These are phyloP conservation scores for Coenonympha glycerion DNA, from an alignment of 2,888 invertebrate species.

Conservation along the genomic window DNA sequence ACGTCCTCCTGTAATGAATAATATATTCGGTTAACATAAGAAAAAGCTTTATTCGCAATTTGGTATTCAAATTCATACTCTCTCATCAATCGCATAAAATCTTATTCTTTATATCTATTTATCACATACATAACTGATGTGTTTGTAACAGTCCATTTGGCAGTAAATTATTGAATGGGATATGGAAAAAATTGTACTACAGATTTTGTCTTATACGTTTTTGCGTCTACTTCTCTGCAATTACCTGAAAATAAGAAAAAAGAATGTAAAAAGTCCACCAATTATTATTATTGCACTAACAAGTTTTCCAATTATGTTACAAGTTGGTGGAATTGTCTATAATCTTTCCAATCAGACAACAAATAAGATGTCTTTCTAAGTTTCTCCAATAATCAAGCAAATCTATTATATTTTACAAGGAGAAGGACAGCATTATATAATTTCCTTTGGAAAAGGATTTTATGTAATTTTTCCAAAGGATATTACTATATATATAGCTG, in stretches of 20 bases:
- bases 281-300: no score
- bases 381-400: no score
- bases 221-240: constrained; percentile 31
- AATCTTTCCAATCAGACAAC: no score
- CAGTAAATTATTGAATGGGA: constrained; percentile 50
- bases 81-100: constrained; percentile 8
- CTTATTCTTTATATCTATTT: constrained; percentile 19
- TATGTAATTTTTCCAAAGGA: no score
- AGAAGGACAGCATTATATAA: no score
- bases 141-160: constrained; percentile 35
- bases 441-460: no score
- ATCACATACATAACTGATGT: constrained; percentile 35
- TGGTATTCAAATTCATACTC: background rate
- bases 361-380: no score
- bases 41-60: background rate
- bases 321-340: no score
- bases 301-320: no score
- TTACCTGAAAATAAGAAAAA: constrained; percentile 47
- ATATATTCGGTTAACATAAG: background rate
- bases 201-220: constrained; percentile 43
- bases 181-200: constrained; percentile 69
- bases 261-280: no score
- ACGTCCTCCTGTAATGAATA: background rate
- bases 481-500: no score
- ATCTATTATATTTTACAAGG: no score